phyloP scores from a whole-genome alignment of 1,140 invertebrate species.

The Amphibalanus amphitrite region DNA sequence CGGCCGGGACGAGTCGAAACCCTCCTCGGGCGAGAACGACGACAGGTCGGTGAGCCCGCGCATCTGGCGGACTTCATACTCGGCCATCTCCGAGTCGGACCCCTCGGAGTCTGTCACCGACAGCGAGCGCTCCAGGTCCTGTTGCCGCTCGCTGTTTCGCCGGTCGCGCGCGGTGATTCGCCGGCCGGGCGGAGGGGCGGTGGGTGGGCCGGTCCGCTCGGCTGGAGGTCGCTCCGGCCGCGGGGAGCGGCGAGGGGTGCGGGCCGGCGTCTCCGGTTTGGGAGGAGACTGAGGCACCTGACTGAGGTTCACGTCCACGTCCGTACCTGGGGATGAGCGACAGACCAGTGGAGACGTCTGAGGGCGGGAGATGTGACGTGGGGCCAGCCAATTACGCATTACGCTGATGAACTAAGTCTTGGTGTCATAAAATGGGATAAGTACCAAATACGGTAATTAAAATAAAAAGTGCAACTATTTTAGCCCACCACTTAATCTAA shows the following conservation, averaged over 20 bases:
- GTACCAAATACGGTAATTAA: too few species aligned
- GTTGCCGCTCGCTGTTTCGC: neutral
- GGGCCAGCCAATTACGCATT: too few species aligned
- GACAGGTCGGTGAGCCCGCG: neutral
- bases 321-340: neutral
- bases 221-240: neutral
- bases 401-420: too few species aligned
- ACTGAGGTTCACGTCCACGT: conserved; percentile 20
- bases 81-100: neutral
- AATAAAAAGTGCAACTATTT: too few species aligned
- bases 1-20: neutral
- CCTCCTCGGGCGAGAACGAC: neutral
- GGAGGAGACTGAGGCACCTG: conserved; percentile 15
- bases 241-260: too few species aligned
- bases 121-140: neutral
- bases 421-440: too few species aligned
- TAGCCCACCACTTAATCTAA: too few species aligned
- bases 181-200: neutral
- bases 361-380: too few species aligned
- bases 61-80: neutral
- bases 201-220: neutral
- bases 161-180: neutral
- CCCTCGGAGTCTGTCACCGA: neutral
- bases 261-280: neutral
- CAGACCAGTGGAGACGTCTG: too few species aligned